A percentile compares a stretch with the other conserved stretches of the same genome.
Conservation (phyloP, 2,797 vertebrate species). For the Spinus pinus region DNA sequence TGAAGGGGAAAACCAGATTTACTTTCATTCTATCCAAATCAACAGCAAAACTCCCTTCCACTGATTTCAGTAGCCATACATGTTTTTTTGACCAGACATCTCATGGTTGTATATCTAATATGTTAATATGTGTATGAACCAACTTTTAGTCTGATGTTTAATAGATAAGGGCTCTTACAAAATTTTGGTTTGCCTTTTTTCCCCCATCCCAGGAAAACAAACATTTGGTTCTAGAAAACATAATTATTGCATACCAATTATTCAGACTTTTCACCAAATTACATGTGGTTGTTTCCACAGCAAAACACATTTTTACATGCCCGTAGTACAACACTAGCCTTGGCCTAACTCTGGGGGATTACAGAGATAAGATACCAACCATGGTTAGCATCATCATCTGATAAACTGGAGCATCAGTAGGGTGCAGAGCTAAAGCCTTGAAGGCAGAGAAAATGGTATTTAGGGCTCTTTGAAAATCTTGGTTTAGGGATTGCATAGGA, state of each 20-base stretch:
- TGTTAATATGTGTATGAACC: background rate
- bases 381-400: background rate
- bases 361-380: conserved; percentile 12
- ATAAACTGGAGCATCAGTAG: background rate
- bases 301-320: background rate
- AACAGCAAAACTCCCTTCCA: background rate
- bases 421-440: background rate
- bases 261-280: background rate
- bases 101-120: background rate
- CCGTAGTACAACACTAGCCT: background rate
- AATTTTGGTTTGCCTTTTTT: background rate
- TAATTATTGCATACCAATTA: background rate
- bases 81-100: background rate
- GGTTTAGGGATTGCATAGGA: background rate
- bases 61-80: background rate
- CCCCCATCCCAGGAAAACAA: background rate
- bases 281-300: background rate
- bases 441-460: background rate
- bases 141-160: background rate
- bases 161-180: background rate
- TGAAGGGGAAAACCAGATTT: background rate
- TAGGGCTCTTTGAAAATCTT: background rate
- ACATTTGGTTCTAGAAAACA: background rate
- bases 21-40: background rate
- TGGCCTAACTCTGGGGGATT: background rate